A percentile compares a stretch with the other conserved stretches of the same genome.
Evolutionary conservation across 2,888 invertebrate species (phyloP).

Genomic region (Cryptophagus acutangulus): DNA sequence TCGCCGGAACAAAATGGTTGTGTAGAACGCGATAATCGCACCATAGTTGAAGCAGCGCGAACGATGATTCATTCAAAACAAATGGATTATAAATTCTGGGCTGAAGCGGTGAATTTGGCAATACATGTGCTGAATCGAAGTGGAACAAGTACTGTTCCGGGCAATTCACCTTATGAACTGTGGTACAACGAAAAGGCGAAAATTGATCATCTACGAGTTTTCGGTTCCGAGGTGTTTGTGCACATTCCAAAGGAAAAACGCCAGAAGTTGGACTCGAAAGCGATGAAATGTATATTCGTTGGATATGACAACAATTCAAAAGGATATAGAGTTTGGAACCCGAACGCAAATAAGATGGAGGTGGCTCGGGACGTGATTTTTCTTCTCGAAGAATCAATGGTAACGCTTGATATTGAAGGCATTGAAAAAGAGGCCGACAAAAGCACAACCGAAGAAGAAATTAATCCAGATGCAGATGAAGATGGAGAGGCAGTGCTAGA

Average conservation of each 20-base stretch:
- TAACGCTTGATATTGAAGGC: not conserved
- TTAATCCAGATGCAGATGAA: not conserved
- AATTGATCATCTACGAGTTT: not conserved
- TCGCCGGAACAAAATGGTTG: conserved; percentile 14
- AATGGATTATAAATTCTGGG: conserved; percentile 5
- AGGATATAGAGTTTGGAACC: conserved; percentile 28
- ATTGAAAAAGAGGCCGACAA: not conserved
- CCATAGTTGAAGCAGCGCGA: conserved; percentile 17
- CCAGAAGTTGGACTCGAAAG: conserved; percentile 16
- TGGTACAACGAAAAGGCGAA: conserved; percentile 17
- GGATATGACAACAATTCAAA: conserved; percentile 18
- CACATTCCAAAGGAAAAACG: conserved; percentile 6
- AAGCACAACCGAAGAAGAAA: not conserved
- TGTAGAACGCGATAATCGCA: conserved; percentile 15
- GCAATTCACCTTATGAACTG: not conserved
- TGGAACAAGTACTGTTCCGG: not conserved
- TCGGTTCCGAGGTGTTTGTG: not conserved
- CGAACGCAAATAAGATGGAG: conserved; percentile 20
- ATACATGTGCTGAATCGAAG: not conserved
- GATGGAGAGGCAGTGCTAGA: not conserved
- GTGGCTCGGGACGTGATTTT: conserved; percentile 28
- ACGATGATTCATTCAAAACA: conserved; percentile 17
- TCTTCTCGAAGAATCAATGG: not conserved
- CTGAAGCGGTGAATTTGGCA: conserved; percentile 1
- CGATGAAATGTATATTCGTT: conserved; percentile 16